These are phyloP conservation scores for Tupaia chinensis DNA, from an alignment of 2,113 vertebrate species.

Conservation along the genomic window DNA sequence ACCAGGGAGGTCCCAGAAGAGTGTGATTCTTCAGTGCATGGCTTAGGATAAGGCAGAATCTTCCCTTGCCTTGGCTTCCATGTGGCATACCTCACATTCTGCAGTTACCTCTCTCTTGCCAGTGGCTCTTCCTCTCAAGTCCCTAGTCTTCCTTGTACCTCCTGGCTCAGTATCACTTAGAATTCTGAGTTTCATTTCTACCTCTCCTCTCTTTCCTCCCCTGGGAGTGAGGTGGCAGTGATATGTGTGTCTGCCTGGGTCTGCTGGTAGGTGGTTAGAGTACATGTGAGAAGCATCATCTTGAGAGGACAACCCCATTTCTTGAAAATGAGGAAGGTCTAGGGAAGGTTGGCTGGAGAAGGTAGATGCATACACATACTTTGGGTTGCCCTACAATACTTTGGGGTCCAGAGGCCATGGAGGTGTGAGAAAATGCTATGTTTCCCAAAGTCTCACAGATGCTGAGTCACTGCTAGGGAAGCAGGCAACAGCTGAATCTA, in stretches of 20 bases:
- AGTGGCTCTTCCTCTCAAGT: neutral
- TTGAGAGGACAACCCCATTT: neutral
- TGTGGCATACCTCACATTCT: neutral
- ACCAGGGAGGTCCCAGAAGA: neutral
- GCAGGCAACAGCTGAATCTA: conserved; percentile 17
- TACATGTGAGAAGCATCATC: conserved; percentile 13
- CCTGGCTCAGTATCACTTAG: neutral
- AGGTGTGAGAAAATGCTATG: conserved; percentile 8
- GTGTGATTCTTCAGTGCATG: neutral
- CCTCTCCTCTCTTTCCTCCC: neutral
- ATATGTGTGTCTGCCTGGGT: neutral
- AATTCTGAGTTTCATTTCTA: neutral
- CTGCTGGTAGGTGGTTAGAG: neutral
- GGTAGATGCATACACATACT: neutral
- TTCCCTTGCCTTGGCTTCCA: conserved; percentile 17
- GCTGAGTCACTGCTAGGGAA: neutral
- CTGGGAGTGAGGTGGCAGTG: neutral
- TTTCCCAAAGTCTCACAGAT: neutral
- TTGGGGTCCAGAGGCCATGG: conserved; percentile 19
- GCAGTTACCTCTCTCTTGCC: neutral
- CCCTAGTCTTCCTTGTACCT: neutral
- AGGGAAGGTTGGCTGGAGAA: neutral
- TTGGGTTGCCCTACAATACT: neutral
- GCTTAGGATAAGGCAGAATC: neutral
- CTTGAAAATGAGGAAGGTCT: neutral